Percentiles rank a stretch among this genome's conserved stretches.
Evolutionary conservation across 2,888 invertebrate species (phyloP).

Genomic region (Scotopteryx bipunctaria): DNA sequence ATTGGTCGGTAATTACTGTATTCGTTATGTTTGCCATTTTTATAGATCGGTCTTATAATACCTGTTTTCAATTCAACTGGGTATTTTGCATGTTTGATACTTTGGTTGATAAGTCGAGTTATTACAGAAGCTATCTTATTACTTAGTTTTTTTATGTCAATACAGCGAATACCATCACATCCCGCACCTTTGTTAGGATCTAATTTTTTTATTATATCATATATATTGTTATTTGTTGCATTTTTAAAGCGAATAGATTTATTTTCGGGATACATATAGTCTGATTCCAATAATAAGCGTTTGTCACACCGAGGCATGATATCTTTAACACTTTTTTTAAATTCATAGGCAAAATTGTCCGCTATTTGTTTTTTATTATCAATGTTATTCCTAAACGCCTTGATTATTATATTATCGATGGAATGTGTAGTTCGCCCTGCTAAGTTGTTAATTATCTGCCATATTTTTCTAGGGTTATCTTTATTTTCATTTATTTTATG

Average conservation of each 20-base stretch:
- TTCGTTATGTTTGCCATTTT: neutral
- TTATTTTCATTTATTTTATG: neutral
- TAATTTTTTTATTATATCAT: neutral
- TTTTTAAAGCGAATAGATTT: neutral
- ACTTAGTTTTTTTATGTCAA: neutral
- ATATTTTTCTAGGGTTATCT: neutral
- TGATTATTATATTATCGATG: neutral
- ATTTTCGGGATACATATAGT: neutral
- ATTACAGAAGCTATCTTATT: neutral
- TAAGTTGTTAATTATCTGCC: neutral
- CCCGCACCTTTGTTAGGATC: neutral
- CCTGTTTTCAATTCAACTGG: neutral
- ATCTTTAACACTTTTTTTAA: neutral
- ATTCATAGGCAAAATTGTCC: neutral
- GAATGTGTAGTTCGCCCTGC: neutral
- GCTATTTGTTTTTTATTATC: neutral
- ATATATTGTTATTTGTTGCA: neutral
- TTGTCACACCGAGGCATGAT: neutral
- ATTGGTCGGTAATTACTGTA: neutral
- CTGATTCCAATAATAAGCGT: neutral
- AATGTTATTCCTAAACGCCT: neutral
- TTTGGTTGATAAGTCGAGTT: neutral
- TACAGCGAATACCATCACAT: neutral
- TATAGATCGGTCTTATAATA: neutral
- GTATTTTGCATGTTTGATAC: neutral